A percentile compares a stretch with the other conserved stretches of the same genome.
Evolutionary conservation across 1,140 invertebrate genomes (phyloP).

Genomic region (Matsumurasca onukii): DNA sequence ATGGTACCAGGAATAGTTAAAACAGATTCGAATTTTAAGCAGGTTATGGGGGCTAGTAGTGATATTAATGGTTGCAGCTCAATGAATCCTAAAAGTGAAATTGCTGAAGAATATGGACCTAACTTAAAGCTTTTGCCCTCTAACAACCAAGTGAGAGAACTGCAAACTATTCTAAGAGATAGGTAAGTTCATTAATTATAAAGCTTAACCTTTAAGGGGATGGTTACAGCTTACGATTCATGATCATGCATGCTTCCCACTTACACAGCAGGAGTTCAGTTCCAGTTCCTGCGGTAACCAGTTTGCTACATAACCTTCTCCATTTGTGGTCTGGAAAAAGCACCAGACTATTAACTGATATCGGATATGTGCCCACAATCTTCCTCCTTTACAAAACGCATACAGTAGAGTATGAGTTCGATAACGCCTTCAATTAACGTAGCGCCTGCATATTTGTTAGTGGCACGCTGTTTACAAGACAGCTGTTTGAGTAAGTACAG

Average conservation of each 20-base stretch:
- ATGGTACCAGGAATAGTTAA: too few relatives aligned
- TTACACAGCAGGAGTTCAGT: neutral
- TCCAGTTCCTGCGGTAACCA: neutral
- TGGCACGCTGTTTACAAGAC: too few relatives aligned
- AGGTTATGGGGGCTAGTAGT: constrained; percentile 23
- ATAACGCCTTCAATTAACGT: too few relatives aligned
- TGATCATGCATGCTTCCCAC: neutral
- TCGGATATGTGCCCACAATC: too few relatives aligned
- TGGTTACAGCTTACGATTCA: neutral
- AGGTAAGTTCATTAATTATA: constrained; percentile 63
- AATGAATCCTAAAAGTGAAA: constrained; percentile 30
- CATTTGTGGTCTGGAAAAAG: too few relatives aligned
- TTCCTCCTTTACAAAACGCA: too few relatives aligned
- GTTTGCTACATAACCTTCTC: neutral
- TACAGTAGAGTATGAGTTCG: too few relatives aligned
- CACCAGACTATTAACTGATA: too few relatives aligned
- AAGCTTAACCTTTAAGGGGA: neutral
- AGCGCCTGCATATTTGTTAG: too few relatives aligned
- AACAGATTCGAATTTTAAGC: neutral
- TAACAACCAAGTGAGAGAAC: constrained; percentile 88
- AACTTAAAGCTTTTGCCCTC: constrained; percentile 79
- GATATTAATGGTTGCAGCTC: constrained; percentile 24
- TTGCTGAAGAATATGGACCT: constrained; percentile 63
- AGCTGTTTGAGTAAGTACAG: too few relatives aligned
- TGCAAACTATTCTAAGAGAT: constrained; percentile 94